Evolutionary conservation across 2,888 invertebrate species (phyloP).

Genomic region (Melipona beecheii): DNA sequence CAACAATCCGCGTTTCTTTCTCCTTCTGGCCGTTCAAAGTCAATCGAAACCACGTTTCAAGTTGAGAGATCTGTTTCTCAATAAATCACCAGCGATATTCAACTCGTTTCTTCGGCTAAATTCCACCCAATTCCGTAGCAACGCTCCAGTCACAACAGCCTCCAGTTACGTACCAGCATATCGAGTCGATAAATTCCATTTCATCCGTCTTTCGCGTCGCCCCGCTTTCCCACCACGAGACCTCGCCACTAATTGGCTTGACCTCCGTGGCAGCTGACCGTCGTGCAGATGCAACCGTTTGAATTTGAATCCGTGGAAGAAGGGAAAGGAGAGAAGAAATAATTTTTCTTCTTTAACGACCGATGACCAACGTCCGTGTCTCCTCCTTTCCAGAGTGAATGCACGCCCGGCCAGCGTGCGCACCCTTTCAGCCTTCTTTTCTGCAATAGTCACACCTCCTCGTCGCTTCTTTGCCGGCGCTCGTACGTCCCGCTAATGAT

Average conservation of each 20-base stretch:
- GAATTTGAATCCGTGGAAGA: slow-evolving; percentile 68
- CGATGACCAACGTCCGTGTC: slow-evolving; percentile 76
- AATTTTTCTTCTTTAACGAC: slow-evolving; percentile 82
- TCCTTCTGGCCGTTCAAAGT: too few species aligned
- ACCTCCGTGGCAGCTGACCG: slow-evolving; percentile 74
- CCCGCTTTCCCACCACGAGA: slow-evolving; percentile 66
- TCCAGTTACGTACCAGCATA: slow-evolving; percentile 48
- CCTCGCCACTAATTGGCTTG: slow-evolving; percentile 73
- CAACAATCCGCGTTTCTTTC: neutral
- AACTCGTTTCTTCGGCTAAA: neutral
- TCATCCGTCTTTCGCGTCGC: slow-evolving; percentile 60
- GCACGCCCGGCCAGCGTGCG: slow-evolving; percentile 48
- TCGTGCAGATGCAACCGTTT: slow-evolving; percentile 75
- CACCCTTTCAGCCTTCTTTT: slow-evolving; percentile 72
- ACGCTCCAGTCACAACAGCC: slow-evolving; percentile 5
- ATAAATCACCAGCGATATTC: too few species aligned
- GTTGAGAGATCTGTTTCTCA: neutral
- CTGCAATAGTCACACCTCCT: slow-evolving; percentile 78
- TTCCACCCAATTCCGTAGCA: neutral
- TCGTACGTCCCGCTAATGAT: slow-evolving; percentile 74
- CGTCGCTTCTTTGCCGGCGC: slow-evolving; percentile 63
- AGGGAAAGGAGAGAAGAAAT: slow-evolving; percentile 69
- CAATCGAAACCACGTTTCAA: neutral
- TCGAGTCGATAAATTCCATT: slow-evolving; percentile 45
- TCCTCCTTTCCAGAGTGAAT: slow-evolving; percentile 69